Percentiles rank a stretch among this genome's conserved stretches.
phyloP scores from a whole-genome alignment of 2,113 vertebrate genomes.

The Nipponia nippon region DNA sequence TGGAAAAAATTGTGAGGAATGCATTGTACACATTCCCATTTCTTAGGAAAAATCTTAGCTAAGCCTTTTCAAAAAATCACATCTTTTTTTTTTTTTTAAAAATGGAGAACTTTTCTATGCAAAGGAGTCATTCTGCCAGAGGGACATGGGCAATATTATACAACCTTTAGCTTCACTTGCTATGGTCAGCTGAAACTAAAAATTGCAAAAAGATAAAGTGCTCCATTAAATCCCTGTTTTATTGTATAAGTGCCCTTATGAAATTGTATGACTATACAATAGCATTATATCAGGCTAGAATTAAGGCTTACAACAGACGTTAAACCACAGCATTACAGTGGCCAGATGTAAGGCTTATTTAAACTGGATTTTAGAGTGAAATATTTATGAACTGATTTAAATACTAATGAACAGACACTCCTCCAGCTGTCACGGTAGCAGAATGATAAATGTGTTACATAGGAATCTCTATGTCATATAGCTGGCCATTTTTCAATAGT shows the following conservation, averaged over 20 bases:
- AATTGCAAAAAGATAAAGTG: constrained; percentile 67
- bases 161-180: constrained; percentile 57
- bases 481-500: neutral
- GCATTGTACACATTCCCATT: neutral
- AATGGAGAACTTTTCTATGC: neutral
- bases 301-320: constrained; percentile 67
- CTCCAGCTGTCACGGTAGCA: constrained; percentile 58
- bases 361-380: constrained; percentile 72
- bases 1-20: neutral
- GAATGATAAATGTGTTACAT: constrained; percentile 58
- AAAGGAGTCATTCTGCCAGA: constrained; percentile 37
- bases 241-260: constrained; percentile 74
- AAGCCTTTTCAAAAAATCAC: neutral
- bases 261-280: constrained; percentile 71
- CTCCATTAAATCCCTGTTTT: constrained; percentile 74
- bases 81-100: neutral
- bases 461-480: neutral
- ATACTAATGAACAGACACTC: constrained; percentile 74
- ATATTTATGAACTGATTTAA: constrained; percentile 81
- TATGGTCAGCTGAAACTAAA: constrained; percentile 76
- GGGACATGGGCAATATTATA: constrained; percentile 19
- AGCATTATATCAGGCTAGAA: constrained; percentile 68
- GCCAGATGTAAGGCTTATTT: constrained; percentile 61
- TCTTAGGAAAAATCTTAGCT: neutral
- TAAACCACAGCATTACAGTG: constrained; percentile 40